A percentile compares a stretch with the other conserved stretches of the same genome.
phyloP scores from a whole-genome alignment of 2,797 vertebrate species.

The Esox masquinongy region DNA sequence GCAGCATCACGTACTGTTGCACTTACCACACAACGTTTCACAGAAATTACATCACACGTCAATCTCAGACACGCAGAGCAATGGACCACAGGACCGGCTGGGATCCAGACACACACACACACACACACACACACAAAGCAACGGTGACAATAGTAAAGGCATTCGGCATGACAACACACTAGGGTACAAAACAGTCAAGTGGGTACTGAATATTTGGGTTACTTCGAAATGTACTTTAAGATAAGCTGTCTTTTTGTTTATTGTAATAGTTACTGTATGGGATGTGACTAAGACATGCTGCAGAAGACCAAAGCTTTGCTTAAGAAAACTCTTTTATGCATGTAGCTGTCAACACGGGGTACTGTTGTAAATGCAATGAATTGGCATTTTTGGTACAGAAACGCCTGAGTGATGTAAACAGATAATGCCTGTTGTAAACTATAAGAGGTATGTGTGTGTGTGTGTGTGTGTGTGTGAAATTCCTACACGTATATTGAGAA shows the following conservation, averaged over 20 bases:
- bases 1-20: conserved; percentile 7
- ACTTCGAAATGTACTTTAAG: neutral
- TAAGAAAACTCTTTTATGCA: neutral
- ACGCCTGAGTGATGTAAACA: conserved; percentile 15
- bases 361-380: neutral
- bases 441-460: conserved; percentile 13
- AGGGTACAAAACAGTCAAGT: neutral
- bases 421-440: conserved; percentile 1
- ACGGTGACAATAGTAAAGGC: neutral
- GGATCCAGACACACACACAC: conserved; percentile 14
- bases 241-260: conserved; percentile 1
- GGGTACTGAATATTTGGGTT: neutral
- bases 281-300: conserved; percentile 9
- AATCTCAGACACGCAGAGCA: neutral
- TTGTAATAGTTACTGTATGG: neutral
- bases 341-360: neutral
- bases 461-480: conserved; percentile 5
- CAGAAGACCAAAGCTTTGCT: neutral
- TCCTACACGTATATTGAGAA: conserved; percentile 4
- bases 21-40: neutral
- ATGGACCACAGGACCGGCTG: conserved; percentile 64
- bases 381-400: conserved; percentile 22
- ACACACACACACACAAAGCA: neutral
- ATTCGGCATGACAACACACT: neutral
- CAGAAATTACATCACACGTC: conserved; percentile 5